These are phyloP conservation scores for Sisyra terminalis DNA, from an alignment of 2,888 invertebrate species.

Conservation along the genomic window DNA sequence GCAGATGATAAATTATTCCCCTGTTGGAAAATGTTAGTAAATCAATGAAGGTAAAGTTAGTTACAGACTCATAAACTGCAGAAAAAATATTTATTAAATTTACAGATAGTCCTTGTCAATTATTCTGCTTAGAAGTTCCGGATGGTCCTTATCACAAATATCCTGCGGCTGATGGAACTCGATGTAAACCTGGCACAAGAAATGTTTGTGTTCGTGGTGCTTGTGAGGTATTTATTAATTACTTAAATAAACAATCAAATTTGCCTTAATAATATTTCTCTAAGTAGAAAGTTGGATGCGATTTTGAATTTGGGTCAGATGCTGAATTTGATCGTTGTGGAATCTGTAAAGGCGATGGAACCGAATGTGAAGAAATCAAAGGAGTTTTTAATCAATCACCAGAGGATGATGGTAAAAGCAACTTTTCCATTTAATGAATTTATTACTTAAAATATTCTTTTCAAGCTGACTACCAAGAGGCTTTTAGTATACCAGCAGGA, in stretches of 20 bases:
- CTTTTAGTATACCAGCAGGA: conserved; percentile 39
- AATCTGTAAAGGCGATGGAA: conserved; percentile 50
- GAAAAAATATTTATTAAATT: conserved; percentile 1
- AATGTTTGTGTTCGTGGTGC: conserved; percentile 46
- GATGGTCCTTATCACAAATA: conserved; percentile 39
- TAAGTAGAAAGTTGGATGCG: conserved; percentile 44
- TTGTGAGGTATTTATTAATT: conserved; percentile 33
- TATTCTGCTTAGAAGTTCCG: conserved; percentile 42
- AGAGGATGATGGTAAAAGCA: not conserved
- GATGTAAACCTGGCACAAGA: conserved; percentile 39
- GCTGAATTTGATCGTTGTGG: conserved; percentile 51
- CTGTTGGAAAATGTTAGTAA: conserved; percentile 25
- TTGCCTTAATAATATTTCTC: conserved; percentile 1
- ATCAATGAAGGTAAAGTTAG: not conserved
- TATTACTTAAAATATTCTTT: no score
- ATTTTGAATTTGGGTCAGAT: conserved; percentile 42
- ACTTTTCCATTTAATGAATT: not conserved
- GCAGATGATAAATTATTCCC: conserved; percentile 25
- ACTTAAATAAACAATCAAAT: no score
- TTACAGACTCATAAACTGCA: no score
- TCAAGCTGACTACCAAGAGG: conserved; percentile 17
- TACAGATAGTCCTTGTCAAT: conserved; percentile 35
- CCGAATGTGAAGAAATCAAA: conserved; percentile 34
- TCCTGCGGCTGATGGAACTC: conserved; percentile 43
- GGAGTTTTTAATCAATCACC: not conserved